Conservation (phyloP, 2,888 invertebrate genomes). For the Caenorhabditis sulstoni region DNA sequence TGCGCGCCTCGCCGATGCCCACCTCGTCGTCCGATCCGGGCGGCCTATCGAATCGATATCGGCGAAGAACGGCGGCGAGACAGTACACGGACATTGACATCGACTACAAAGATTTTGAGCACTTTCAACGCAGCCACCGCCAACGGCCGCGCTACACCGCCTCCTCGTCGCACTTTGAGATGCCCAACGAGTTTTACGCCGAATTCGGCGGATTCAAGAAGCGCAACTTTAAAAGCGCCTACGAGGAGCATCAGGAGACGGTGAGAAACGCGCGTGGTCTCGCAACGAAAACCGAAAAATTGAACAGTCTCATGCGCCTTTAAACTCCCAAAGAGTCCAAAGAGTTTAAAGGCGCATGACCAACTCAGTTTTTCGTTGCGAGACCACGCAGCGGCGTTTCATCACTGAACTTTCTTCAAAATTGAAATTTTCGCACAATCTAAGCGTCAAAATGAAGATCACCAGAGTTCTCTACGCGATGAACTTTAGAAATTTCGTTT, state of each 20-base stretch:
- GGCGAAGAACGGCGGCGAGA: constrained; percentile 39
- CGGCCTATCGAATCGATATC: constrained; percentile 19
- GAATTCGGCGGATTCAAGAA: constrained; percentile 67
- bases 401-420: too few species aligned
- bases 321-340: too few species aligned
- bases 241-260: constrained; percentile 65
- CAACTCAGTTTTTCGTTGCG: too few species aligned
- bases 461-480: too few species aligned
- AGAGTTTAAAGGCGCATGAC: too few species aligned
- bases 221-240: constrained; percentile 66
- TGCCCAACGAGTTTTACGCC: constrained; percentile 74
- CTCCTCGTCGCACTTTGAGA: constrained; percentile 71
- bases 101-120: constrained; percentile 78
- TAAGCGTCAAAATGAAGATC: too few species aligned
- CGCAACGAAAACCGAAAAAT: too few species aligned
- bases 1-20: constrained; percentile 46
- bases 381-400: too few species aligned
- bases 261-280: constrained; percentile 1
- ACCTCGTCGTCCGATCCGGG: constrained; percentile 15
- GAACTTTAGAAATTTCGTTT: too few species aligned
- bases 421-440: too few species aligned
- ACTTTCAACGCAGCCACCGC: constrained; percentile 74
- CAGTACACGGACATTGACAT: constrained; percentile 78
- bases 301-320: too few species aligned
- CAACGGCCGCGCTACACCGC: constrained; percentile 66